Evolutionary conservation across 2,888 invertebrate genomes (phyloP).

Genomic region (Mesoligia furuncula): DNA sequence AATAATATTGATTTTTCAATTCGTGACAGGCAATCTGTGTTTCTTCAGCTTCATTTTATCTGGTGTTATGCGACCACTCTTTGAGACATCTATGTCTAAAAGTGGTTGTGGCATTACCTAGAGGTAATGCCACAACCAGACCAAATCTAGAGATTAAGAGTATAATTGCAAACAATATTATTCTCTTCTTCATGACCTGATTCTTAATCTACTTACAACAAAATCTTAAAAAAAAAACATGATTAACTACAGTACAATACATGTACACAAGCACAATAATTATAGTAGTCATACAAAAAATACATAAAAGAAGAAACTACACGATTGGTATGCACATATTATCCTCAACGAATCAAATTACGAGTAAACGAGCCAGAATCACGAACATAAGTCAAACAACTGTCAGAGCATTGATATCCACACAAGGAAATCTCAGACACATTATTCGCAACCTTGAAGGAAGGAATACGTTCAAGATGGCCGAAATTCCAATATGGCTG

Average conservation of each 20-base stretch:
- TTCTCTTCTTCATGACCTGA: not conserved
- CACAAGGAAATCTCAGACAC: constrained; percentile 31
- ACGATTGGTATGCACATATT: constrained; percentile 10
- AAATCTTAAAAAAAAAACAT: not conserved
- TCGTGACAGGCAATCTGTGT: not conserved
- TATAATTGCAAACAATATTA: not conserved
- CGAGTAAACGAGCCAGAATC: constrained; percentile 22
- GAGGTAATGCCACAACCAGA: no score
- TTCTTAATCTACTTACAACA: not conserved
- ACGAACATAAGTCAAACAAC: constrained; percentile 38
- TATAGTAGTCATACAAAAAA: not conserved
- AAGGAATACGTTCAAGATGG: constrained; percentile 48
- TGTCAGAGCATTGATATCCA: constrained; percentile 49
- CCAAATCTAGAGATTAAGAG: no score
- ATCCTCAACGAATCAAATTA: constrained; percentile 35
- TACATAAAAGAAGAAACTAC: not conserved
- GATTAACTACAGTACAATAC: not conserved
- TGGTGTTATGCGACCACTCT: not conserved
- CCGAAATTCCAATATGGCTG: constrained; percentile 67
- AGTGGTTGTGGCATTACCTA: no score
- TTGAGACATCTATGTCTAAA: not conserved
- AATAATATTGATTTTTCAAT: not conserved
- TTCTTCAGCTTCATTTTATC: not conserved
- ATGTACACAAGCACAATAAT: no score
- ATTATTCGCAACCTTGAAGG: constrained; percentile 53